Conservation (phyloP, 2,113 vertebrate species). For the Lepus americanus region DNA sequence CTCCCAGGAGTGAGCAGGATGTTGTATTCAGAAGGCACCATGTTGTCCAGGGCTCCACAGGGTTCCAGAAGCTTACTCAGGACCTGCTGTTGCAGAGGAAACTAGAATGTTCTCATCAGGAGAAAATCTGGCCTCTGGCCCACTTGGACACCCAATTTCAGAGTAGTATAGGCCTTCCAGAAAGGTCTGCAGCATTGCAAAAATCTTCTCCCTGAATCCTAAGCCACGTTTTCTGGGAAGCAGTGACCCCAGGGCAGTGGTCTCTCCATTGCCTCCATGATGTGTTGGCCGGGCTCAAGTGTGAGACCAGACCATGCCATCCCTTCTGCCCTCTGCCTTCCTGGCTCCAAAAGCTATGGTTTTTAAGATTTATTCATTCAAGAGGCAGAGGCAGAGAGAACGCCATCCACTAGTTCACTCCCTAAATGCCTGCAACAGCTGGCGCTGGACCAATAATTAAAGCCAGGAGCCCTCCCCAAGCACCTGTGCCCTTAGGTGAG, state of each 20-base stretch:
- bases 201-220: not conserved
- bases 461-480: not conserved
- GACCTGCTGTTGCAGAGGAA: constrained; percentile 39
- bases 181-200: not conserved
- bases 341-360: not conserved
- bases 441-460: no score
- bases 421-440: no score
- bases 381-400: no score
- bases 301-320: not conserved
- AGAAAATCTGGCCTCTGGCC: not conserved
- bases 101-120: constrained; percentile 34
- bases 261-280: not conserved
- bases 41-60: not conserved
- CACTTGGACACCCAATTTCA: not conserved
- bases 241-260: not conserved
- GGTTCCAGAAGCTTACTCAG: not conserved
- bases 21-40: not conserved
- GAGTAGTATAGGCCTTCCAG: not conserved
- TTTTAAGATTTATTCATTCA: not conserved
- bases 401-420: no score
- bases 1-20: not conserved
- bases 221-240: constrained; percentile 34
- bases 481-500: not conserved
- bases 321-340: not conserved
- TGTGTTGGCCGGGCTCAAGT: not conserved